Conservation (phyloP, 53 echinoderm and acorn worm species). For the Luidia sarsii region DNA sequence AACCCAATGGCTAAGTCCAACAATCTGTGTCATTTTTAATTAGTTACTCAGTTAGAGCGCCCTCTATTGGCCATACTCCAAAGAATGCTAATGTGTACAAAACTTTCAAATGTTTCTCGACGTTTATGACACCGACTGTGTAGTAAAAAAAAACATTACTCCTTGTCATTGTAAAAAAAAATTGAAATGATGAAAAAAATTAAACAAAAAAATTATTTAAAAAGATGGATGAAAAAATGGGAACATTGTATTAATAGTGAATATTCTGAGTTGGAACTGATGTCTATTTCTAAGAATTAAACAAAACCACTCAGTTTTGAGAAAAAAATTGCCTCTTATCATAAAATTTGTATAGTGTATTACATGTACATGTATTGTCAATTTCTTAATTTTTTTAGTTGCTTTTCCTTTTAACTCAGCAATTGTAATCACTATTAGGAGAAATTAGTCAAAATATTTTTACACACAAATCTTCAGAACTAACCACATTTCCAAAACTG, state of each 20-base stretch:
- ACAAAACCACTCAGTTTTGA: conserved; percentile 43
- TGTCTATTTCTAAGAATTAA: conserved; percentile 55
- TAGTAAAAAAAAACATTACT: background rate
- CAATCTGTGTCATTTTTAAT: too few species aligned
- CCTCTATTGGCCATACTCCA: conserved; percentile 19
- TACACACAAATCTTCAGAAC: too few species aligned
- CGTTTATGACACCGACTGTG: background rate
- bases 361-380: too few species aligned
- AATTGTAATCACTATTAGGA: too few species aligned
- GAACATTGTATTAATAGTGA: conserved; percentile 42
- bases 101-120: conserved; percentile 1
- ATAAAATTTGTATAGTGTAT: too few species aligned
- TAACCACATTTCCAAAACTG: too few species aligned
- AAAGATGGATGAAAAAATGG: background rate
- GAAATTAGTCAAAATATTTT: too few species aligned
- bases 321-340: background rate
- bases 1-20: too few species aligned
- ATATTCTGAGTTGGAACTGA: conserved; percentile 31
- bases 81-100: conserved; percentile 39
- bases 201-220: conserved; percentile 6
- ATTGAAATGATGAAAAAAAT: background rate
- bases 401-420: too few species aligned
- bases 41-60: background rate
- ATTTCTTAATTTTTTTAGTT: too few species aligned
- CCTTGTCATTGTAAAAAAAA: conserved; percentile 41